phyloP scores from a whole-genome alignment of 2,113 vertebrate genomes.

The Galbula dea region DNA sequence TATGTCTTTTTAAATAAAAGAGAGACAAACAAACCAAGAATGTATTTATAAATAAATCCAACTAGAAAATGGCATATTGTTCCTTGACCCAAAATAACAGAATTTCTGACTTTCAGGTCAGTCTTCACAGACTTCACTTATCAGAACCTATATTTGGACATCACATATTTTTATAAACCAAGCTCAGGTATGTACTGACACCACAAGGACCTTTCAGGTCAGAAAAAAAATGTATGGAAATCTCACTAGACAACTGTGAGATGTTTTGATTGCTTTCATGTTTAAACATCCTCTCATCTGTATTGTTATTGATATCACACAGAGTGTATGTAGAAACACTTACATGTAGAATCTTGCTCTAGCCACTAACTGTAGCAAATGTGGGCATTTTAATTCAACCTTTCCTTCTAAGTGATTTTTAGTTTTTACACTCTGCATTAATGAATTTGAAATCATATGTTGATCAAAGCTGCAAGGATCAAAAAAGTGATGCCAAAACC shows the following conservation, averaged over 20 bases:
- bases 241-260: neutral
- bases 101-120: neutral
- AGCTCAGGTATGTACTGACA: neutral
- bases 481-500: neutral
- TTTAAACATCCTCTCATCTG: neutral
- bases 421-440: neutral
- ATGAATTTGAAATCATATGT: neutral
- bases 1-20: neutral
- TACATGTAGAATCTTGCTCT: neutral
- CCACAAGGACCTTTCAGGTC: neutral
- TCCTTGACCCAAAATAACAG: neutral
- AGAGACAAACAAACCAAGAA: neutral
- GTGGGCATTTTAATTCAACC: neutral
- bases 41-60: neutral
- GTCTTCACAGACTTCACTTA: neutral
- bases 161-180: neutral
- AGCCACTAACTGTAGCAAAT: neutral
- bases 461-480: neutral
- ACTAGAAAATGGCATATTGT: neutral
- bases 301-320: neutral
- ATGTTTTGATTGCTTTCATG: neutral
- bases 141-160: neutral
- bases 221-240: neutral
- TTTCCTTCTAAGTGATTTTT: neutral
- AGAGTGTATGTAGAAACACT: neutral